These are phyloP conservation scores for Amphiduros pacificus DNA, from an alignment of 2,888 invertebrate species.

Conservation along the genomic window DNA sequence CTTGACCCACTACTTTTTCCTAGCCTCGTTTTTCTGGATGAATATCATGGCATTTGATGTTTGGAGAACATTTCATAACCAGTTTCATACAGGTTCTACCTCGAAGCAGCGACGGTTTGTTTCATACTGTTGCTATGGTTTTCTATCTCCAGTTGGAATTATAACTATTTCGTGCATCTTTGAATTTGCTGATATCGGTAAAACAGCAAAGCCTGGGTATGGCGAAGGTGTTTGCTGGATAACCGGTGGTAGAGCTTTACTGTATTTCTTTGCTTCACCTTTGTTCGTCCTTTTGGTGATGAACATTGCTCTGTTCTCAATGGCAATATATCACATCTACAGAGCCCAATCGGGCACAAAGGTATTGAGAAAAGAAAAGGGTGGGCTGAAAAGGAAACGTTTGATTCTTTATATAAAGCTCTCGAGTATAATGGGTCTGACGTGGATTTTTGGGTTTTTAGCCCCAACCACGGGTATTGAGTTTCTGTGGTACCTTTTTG, in stretches of 20 bases:
- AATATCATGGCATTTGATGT: conserved; percentile 16
- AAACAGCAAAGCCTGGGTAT: neutral
- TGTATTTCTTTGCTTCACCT: conserved; percentile 2
- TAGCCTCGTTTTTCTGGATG: conserved; percentile 19
- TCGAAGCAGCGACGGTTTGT: neutral
- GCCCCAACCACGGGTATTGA: conserved; percentile 49
- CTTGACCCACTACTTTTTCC: conserved; percentile 11
- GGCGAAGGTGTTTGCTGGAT: conserved; percentile 1
- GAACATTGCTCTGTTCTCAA: no score
- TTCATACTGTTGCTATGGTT: neutral
- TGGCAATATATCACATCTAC: no score
- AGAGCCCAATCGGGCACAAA: no score
- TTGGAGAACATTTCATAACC: neutral
- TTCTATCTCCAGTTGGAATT: neutral
- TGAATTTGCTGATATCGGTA: neutral
- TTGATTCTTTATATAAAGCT: conserved; percentile 31
- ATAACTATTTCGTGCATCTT: neutral
- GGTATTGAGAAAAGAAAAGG: no score
- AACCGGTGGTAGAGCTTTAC: neutral
- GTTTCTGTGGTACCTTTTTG: conserved; percentile 61
- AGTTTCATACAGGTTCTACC: no score
- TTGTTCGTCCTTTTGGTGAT: neutral
- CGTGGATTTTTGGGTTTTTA: conserved; percentile 60
- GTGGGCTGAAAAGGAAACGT: no score
- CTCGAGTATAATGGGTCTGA: conserved; percentile 59